Evolutionary conservation across 2,113 vertebrate species (phyloP).

Genomic region (Rhinopomastus cyanomelas): DNA sequence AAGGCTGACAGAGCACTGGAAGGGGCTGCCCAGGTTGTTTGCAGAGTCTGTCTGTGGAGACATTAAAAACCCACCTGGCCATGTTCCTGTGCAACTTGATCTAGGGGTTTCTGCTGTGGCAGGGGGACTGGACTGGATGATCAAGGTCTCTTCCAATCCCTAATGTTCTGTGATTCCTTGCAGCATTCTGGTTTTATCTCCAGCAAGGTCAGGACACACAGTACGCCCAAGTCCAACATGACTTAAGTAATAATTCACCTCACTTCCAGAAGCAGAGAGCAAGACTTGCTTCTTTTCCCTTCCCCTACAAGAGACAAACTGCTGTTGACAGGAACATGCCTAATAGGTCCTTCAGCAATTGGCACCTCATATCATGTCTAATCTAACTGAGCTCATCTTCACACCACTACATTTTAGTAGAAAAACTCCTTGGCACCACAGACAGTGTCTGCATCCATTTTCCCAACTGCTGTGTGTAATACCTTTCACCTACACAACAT

Average conservation of each 20-base stretch:
- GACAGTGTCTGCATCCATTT: background rate
- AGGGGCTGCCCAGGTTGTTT: no score
- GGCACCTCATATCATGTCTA: background rate
- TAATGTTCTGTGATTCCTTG: no score
- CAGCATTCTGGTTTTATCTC: background rate
- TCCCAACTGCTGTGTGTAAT: background rate
- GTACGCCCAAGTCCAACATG: background rate
- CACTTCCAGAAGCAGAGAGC: background rate
- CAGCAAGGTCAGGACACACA: background rate
- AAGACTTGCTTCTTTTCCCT: background rate
- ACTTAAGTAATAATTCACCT: background rate
- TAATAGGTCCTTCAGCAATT: background rate
- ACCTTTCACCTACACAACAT: background rate
- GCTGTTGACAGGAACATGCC: background rate
- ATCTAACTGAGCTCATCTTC: conserved; percentile 11
- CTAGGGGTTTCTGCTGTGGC: no score
- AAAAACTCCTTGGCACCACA: background rate
- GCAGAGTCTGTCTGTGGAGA: no score
- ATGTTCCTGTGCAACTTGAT: no score
- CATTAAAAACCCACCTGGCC: no score
- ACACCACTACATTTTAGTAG: background rate
- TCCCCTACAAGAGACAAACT: background rate
- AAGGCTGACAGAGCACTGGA: no score
- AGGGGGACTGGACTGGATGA: no score
- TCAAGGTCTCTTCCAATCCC: no score